Conservation (phyloP, 2,113 vertebrate genomes). For the Anarrhichthys ocellatus region DNA sequence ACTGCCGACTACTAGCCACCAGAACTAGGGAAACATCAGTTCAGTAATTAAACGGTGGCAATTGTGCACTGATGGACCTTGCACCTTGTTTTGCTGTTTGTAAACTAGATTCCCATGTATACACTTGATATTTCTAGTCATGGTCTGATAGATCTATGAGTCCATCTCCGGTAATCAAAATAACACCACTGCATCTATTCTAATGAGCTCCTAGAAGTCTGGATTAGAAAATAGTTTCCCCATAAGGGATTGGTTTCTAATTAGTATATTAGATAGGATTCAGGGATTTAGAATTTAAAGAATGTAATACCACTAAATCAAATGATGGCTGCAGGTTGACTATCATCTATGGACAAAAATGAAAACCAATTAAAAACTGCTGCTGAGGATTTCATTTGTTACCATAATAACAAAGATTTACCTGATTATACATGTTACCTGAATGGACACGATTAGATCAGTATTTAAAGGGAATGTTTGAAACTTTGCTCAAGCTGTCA, state of each 20-base stretch:
- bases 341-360: background rate
- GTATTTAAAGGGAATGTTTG: conserved; percentile 20
- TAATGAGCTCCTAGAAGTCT: background rate
- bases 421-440: background rate
- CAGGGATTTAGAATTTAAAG: background rate
- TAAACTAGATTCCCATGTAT: background rate
- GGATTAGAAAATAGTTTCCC: background rate
- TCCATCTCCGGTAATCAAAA: background rate
- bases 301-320: background rate
- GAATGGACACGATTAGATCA: background rate
- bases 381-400: conserved; percentile 21
- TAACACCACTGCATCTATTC: background rate
- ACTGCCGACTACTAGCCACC: background rate
- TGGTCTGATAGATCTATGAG: background rate
- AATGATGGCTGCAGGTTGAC: background rate
- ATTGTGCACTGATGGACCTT: background rate
- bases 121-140: background rate
- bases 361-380: conserved; percentile 25
- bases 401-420: background rate
- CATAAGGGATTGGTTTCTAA: background rate
- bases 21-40: background rate
- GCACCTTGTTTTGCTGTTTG: background rate
- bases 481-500: conserved; percentile 28
- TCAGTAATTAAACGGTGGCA: background rate
- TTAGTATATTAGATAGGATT: background rate